Conservation (phyloP, 2,888 invertebrate genomes). For the Margaritifera margaritifera region DNA sequence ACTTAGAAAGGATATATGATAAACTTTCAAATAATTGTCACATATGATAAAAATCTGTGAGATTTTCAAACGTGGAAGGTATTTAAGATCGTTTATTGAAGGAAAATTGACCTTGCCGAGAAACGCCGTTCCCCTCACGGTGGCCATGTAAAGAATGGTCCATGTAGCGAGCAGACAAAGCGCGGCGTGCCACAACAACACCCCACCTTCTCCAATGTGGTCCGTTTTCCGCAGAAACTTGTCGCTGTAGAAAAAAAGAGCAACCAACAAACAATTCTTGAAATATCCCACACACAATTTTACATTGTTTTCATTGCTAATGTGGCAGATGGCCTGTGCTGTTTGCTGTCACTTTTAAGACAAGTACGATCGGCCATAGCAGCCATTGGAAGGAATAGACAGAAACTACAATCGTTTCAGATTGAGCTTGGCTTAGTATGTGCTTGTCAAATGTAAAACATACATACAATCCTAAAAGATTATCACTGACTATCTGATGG, state of each 20-base stretch:
- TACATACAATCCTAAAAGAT: too few relatives aligned
- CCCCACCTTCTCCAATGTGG: slow-evolving; percentile 55
- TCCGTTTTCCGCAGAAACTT: slow-evolving; percentile 57
- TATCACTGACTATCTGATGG: too few relatives aligned
- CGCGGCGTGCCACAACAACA: slow-evolving; percentile 61
- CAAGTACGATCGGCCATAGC: neutral
- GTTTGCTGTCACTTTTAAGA: neutral
- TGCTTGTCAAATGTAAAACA: too few relatives aligned
- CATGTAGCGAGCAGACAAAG: slow-evolving; percentile 57
- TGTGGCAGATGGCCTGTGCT: slow-evolving; percentile 3
- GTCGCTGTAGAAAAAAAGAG: slow-evolving; percentile 39
- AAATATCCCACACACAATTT: neutral
- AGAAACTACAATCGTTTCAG: too few relatives aligned
- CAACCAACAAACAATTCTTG: neutral
- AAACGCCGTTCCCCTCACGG: slow-evolving; percentile 52
- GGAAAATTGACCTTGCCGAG: slow-evolving; percentile 56
- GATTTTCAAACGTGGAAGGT: too few relatives aligned
- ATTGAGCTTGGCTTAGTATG: too few relatives aligned
- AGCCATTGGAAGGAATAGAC: too few relatives aligned
- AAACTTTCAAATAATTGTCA: too few relatives aligned
- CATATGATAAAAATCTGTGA: too few relatives aligned
- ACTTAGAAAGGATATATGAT: too few relatives aligned
- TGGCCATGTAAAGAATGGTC: slow-evolving; percentile 53
- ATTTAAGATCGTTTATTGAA: neutral
- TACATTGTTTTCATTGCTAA: neutral